These are phyloP conservation scores for Pheosia tremula DNA, from an alignment of 2,888 invertebrate species.

Conservation along the genomic window DNA sequence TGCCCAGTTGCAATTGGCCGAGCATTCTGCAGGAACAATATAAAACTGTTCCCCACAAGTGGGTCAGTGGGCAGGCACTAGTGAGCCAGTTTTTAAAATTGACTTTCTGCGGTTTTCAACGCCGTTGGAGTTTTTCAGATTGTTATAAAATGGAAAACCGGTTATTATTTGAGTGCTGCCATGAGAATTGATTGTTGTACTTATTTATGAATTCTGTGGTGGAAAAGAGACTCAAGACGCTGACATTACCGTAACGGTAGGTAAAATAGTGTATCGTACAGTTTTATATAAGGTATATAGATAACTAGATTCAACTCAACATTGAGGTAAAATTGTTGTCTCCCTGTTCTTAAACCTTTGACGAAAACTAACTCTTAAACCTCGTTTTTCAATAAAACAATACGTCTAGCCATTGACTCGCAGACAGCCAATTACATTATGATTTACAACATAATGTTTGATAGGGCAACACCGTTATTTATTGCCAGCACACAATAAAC, in stretches of 20 bases:
- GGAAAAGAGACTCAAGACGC: not conserved
- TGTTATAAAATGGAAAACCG: slow-evolving; percentile 34
- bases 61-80: slow-evolving; percentile 46
- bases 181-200: not conserved
- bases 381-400: slow-evolving; percentile 15
- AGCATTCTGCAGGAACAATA: slow-evolving; percentile 17
- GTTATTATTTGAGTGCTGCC: slow-evolving; percentile 21
- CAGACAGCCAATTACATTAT: slow-evolving; percentile 57
- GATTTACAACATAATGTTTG: slow-evolving; percentile 56
- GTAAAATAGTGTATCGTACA: too few relatives aligned
- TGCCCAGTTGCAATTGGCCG: slow-evolving; percentile 9
- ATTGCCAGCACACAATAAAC: slow-evolving; percentile 50
- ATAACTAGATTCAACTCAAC: too few relatives aligned
- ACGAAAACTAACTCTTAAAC: not conserved
- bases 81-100: slow-evolving; percentile 54
- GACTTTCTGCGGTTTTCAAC: slow-evolving; percentile 43
- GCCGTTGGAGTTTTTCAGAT: slow-evolving; percentile 38
- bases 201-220: slow-evolving; percentile 1
- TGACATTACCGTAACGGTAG: too few relatives aligned
- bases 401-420: slow-evolving; percentile 29
- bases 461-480: slow-evolving; percentile 53
- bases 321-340: too few relatives aligned
- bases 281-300: too few relatives aligned
- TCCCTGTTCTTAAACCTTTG: too few relatives aligned
- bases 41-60: slow-evolving; percentile 43